Base-by-base conservation (phyloP, 2,113 vertebrate species). In the Paramisgurnus dabryanus region DNA sequence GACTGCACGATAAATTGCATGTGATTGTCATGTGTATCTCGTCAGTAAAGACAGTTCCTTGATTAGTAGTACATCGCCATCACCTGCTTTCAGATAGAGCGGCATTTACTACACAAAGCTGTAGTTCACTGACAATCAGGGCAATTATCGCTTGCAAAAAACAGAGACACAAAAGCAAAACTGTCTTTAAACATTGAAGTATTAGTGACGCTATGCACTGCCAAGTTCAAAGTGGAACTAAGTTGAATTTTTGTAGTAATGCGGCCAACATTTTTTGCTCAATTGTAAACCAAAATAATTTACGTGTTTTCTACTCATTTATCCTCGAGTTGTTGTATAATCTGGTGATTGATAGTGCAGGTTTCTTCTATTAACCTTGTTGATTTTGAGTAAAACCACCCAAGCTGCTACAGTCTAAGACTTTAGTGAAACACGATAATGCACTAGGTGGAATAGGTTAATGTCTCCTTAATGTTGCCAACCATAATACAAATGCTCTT, bases 301-400 rank as follows among this genome's bases (percentile, higher is more conserved):
- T 58, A 41, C 39, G 50, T 22, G 22, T n/a, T 15, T 57, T 55
- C 40, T 72, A 72, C 53, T 11, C 53, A 58, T 72, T 72, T 12
- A 18, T 3, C 5, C 53, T 41, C 50, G 57, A 72, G 34, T 58
- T 58, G 15, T 58, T 41, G 15, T 58, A 7, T 58, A 43, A 57
- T 18, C 7, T 10, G 18, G 34, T 58, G 17, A 58, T 41, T 58
- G 69, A 17, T 41, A 10, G 0, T 39, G 18, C 69, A 22, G 17
- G 55, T 61, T 61, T 41, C n/a, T 6, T 22, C 13, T 7, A 0
- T 73, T n/a, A 60, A 39, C 71, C 40, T 45, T 60, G n/a, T 74
- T 4, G 5, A 45, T 74, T 58, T 41, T 41, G 15, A 8, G 49
- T 15, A 17, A 40, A 55, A 57, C 49, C 68, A 71, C 68, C 50